phyloP scores from a whole-genome alignment of 2,888 invertebrate genomes.

The Drosophila longiperda region DNA sequence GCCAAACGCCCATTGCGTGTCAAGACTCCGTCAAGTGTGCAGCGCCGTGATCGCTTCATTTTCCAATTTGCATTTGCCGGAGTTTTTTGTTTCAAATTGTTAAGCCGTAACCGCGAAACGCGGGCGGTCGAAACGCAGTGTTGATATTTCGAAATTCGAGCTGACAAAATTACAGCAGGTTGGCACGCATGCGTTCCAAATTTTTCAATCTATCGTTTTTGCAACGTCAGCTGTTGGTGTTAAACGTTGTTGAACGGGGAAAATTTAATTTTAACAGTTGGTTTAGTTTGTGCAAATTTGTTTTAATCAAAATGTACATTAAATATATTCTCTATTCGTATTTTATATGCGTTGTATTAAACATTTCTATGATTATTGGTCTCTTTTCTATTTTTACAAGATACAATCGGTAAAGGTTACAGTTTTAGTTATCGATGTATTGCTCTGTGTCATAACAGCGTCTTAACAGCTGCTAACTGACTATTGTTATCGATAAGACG shows the following conservation, averaged over 20 bases:
- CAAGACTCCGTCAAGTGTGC: slow-evolving; percentile 62
- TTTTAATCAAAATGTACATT: neutral
- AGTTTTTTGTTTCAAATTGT: slow-evolving; percentile 7
- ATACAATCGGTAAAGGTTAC: neutral
- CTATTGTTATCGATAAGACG: slow-evolving; percentile 43
- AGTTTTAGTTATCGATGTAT: slow-evolving; percentile 8
- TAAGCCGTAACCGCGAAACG: slow-evolving; percentile 29
- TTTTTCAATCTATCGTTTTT: slow-evolving; percentile 36
- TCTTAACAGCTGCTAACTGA: slow-evolving; percentile 37
- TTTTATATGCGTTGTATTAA: neutral
- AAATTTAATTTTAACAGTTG: slow-evolving; percentile 23
- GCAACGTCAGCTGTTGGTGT: slow-evolving; percentile 7
- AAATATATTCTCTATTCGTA: neutral
- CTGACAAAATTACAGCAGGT: slow-evolving; percentile 26
- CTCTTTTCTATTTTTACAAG: neutral
- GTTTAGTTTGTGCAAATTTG: neutral
- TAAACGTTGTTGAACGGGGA: neutral
- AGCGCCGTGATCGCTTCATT: slow-evolving; percentile 23
- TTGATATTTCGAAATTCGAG: slow-evolving; percentile 21
- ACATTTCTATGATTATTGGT: neutral
- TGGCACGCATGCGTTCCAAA: slow-evolving; percentile 57
- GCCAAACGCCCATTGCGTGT: slow-evolving; percentile 53
- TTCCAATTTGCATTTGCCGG: neutral
- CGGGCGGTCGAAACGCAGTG: slow-evolving; percentile 19
- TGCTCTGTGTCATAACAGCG: slow-evolving; percentile 16